Evolutionary conservation across 2,113 vertebrate genomes (phyloP).

Genomic region (Tor tambroides): DNA sequence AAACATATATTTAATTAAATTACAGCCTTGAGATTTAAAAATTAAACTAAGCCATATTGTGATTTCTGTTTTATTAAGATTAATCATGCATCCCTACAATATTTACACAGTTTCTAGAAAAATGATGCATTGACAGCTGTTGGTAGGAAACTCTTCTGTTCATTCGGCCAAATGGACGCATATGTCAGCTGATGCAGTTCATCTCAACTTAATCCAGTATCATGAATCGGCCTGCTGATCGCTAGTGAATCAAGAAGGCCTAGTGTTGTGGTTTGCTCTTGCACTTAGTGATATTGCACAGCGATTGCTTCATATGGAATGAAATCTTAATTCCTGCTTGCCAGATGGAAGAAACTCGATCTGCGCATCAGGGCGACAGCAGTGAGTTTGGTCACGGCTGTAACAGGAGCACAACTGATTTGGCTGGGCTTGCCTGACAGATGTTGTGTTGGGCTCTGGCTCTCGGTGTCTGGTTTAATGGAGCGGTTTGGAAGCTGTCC

Average conservation of each 20-base stretch:
- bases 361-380: neutral
- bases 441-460: constrained; percentile 66
- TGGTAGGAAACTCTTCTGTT: neutral
- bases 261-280: neutral
- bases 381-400: constrained; percentile 26
- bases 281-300: neutral
- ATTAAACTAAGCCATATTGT: too few relatives aligned
- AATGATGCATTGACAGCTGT: neutral
- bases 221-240: neutral
- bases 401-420: constrained; percentile 49
- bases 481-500: constrained; percentile 38
- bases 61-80: too few relatives aligned
- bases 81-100: neutral
- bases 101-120: neutral
- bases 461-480: constrained; percentile 65
- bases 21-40: too few relatives aligned
- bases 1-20: too few relatives aligned
- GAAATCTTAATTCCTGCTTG: constrained; percentile 26
- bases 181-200: neutral
- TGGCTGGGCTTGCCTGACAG: constrained; percentile 70
- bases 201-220: too few relatives aligned
- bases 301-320: neutral
- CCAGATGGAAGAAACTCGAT: neutral
- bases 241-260: neutral
- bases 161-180: neutral